Conservation (phyloP, 2,888 invertebrate species). For the Phlogophora meticulosa region DNA sequence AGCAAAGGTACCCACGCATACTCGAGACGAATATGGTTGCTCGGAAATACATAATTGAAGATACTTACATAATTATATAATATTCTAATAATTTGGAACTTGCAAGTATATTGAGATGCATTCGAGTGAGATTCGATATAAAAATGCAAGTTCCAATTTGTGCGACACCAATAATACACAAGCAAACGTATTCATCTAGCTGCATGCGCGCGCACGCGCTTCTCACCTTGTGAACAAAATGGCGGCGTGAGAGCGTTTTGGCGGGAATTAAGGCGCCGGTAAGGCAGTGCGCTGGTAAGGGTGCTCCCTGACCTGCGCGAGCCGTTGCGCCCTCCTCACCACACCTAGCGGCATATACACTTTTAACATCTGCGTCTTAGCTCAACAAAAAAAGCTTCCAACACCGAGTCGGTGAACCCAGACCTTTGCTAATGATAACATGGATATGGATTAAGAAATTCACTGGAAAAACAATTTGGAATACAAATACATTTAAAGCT, state of each 20-base stretch:
- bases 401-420: conserved; percentile 68
- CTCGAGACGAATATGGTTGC: conserved; percentile 81
- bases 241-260: conserved; percentile 89
- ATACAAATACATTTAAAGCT: conserved; percentile 68
- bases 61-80: conserved; percentile 41
- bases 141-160: conserved; percentile 57
- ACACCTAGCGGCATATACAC: conserved; percentile 93
- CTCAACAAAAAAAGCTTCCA: conserved; percentile 76
- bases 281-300: conserved; percentile 97
- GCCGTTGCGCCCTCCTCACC: conserved; percentile 96
- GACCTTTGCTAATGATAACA: conserved; percentile 61
- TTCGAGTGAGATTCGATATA: conserved; percentile 52
- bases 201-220: conserved; percentile 84
- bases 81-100: conserved; percentile 51
- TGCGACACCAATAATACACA: conserved; percentile 65
- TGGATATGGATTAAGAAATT: conserved; percentile 54
- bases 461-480: conserved; percentile 65
- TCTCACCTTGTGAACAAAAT: conserved; percentile 91
- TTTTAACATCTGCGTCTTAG: conserved; percentile 84
- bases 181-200: conserved; percentile 82
- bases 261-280: conserved; percentile 94
- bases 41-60: conserved; percentile 62
- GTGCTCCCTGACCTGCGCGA: conserved; percentile 98
- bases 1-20: conserved; percentile 86
- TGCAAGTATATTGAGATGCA: conserved; percentile 51